Base-by-base conservation (phyloP, 2,797 vertebrate species). In the Diglossa cyanea region DNA sequence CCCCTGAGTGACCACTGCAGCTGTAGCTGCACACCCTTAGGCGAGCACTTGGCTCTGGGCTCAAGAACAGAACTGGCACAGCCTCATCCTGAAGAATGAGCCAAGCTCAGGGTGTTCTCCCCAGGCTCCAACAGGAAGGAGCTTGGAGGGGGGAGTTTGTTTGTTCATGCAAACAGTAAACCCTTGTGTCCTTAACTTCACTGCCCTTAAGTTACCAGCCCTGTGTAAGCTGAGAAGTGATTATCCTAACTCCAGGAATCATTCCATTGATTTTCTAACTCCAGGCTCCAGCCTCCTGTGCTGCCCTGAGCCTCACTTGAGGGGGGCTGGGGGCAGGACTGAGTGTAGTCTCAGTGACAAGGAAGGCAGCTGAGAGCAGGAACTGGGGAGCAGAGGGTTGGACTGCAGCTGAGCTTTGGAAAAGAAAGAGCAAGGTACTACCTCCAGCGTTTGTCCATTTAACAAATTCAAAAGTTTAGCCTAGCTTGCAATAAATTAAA, bases 1-100 rank as follows among this genome's bases (percentile, higher is more conserved):
- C 55, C 16, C 15, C 17, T 1, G 5, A 10, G 18, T n/a, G 58
- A 33, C 35, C 24, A 25, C 3, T 5, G 57, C 53, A 66, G 78
- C 54, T 26, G 8, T 5, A 47, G 44, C 33, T 25, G 40, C 45
- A 55, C 19, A 31, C n/a, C 19, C 11, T 42, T 40, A 15, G n/a
- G 3, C 6, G 8, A 33, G 23, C 6, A 8, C n/a, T 60, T 0
- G 0, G 39, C 44, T 37, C 12, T 17, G 35, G 35, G 40, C n/a
- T 78, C 21, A 13, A 45, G 25, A 35, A n/a, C 44, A 37, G 88
- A 82, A 67, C 24, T 33, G 48, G 11, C 35, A 10, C 30, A 48
- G 48, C 17, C 35, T 66, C n/a, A 28, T 30, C 44, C 42, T 18
- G 13, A 31, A 45, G n/a, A 35, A n/a, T 11, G 23, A 89, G 63